Conservation (phyloP, 53 echinoderm and acorn worm genomes). For the Antedon mediterranea region DNA sequence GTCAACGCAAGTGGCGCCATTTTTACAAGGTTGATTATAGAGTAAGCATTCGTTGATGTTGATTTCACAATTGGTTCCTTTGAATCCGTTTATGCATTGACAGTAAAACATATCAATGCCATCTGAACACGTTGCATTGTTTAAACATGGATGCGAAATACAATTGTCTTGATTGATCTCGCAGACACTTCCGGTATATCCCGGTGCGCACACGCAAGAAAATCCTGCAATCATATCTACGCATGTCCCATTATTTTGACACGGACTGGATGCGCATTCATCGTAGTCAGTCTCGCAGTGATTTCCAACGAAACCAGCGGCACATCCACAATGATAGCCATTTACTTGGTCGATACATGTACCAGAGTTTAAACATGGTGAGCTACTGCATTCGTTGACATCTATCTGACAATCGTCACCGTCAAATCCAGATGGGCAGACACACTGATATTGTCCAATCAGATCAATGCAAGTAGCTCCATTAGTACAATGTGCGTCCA, state of each 20-base stretch:
- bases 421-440: neutral
- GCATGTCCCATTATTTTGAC: neutral
- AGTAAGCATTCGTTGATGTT: too few relatives aligned
- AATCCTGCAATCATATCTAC: neutral
- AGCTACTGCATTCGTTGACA: neutral
- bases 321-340: neutral
- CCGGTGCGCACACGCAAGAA: neutral
- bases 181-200: neutral
- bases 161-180: neutral
- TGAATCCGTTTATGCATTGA: neutral
- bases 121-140: neutral
- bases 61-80: too few relatives aligned
- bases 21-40: too few relatives aligned
- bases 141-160: neutral
- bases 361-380: neutral
- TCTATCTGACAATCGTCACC: neutral
- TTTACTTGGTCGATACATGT: neutral
- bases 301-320: neutral
- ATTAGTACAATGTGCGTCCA: too few relatives aligned
- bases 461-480: too few relatives aligned
- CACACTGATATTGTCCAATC: neutral
- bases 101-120: neutral
- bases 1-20: too few relatives aligned
- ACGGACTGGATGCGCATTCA: neutral
- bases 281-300: neutral